A percentile compares a stretch with the other conserved stretches of the same genome.
These are phyloP conservation scores for Cavia aperea DNA, from an alignment of 2,113 vertebrate genomes.

Conservation along the genomic window DNA sequence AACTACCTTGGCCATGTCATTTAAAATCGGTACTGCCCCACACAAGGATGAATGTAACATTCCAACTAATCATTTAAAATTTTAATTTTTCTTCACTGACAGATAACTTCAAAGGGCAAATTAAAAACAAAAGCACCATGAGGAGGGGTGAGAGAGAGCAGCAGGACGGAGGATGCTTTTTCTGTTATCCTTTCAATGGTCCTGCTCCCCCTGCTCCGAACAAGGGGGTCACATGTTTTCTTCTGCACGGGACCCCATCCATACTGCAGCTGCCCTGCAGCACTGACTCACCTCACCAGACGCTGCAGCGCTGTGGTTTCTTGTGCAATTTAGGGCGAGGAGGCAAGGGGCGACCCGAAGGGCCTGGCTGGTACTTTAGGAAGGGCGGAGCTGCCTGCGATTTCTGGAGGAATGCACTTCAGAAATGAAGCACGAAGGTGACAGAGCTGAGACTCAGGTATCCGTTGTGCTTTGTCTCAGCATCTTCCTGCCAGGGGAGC, in stretches of 20 bases:
- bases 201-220: neutral
- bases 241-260: neutral
- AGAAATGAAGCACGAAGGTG: constrained; percentile 33
- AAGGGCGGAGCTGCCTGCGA: constrained; percentile 34
- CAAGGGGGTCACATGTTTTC: neutral
- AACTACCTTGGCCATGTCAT: neutral
- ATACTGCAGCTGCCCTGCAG: neutral
- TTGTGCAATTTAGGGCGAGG: neutral
- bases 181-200: neutral
- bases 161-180: neutral
- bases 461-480: neutral
- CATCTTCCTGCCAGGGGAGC: neutral
- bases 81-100: neutral
- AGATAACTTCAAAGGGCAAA: neutral
- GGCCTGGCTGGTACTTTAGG: constrained; percentile 44
- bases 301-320: neutral
- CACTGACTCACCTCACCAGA: neutral
- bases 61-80: neutral
- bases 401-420: constrained; percentile 55
- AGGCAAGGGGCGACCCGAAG: neutral
- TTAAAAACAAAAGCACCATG: neutral
- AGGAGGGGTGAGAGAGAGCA: neutral
- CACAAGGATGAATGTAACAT: neutral
- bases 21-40: neutral
- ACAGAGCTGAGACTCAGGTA: neutral